Base-by-base conservation (phyloP, 2,797 vertebrate genomes). In the Leptoclinus maculatus region DNA sequence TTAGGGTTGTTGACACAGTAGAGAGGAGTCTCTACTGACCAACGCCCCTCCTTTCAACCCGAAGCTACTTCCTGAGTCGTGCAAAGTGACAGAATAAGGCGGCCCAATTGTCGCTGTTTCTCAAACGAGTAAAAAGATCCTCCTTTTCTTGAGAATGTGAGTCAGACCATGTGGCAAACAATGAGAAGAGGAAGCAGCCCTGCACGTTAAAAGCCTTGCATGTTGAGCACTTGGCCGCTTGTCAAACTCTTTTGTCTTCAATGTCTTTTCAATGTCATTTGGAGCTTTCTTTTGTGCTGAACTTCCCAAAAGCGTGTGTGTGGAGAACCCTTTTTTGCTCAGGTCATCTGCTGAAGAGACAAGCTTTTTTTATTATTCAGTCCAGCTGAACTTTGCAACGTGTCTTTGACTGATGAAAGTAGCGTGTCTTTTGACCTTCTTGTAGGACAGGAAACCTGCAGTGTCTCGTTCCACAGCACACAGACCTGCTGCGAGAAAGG, bases 11-110 rank as follows among this genome's bases (percentile, higher is more conserved):
- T 87, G 66, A 76, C 65, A 43, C 34, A 36, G 60, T 41, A 4
- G 45, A 78, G 64, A 62, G 1, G 43, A 58, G 19, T 10, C 70
- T 21, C 17, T 11, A 53, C 62, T 88, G 80, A 76, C 78, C 80
- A 25, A 41, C 27, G 8, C 29, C 17, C 71, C 64, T 49, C 54
- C 2, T 67, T 54, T 51, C 3, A 62, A 56, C 7, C 47, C 25
- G 1, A 3, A 4, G 54, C 54, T 6, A 51, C 73, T 76, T 87
- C 83, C 80, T 78, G 78, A 57, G 72, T 27, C 1, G 17, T 66
- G 77, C 64, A 56, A 32, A 34, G 47, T 19, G 56, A 67, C 25
- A 49, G 16, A 1, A 25, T 27, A 8, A 8, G 23, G 3, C 4
- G 19, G 47, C 12, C 14, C 25, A 2, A 12, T 19, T 45, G 19